These are phyloP conservation scores for Xestobium rufovillosum DNA, from an alignment of 2,888 invertebrate genomes.

Conservation along the genomic window DNA sequence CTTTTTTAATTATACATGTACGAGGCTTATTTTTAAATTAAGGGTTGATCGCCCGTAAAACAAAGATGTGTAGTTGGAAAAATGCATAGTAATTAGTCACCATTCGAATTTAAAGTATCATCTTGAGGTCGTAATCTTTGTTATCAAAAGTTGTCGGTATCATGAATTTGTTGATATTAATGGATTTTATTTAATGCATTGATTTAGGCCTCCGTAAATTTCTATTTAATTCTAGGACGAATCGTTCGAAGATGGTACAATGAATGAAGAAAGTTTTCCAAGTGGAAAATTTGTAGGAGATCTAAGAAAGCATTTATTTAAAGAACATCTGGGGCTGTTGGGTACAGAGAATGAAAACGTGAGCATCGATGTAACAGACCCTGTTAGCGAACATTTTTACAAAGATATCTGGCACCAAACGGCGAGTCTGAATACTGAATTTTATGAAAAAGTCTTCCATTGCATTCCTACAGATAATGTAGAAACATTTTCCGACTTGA, in stretches of 20 bases:
- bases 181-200: too few species aligned
- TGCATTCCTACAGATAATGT: slow-evolving; percentile 83
- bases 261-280: slow-evolving; percentile 75
- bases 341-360: slow-evolving; percentile 41
- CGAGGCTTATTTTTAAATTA: too few species aligned
- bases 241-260: slow-evolving; percentile 67
- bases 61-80: too few species aligned
- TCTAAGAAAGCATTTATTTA: slow-evolving; percentile 76
- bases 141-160: too few species aligned
- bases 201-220: background rate
- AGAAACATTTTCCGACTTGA: slow-evolving; percentile 68
- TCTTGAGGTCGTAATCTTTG: too few species aligned
- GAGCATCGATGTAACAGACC: slow-evolving; percentile 65
- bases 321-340: slow-evolving; percentile 81
- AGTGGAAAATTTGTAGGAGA: slow-evolving; percentile 83
- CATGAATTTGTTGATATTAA: too few species aligned
- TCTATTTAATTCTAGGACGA: slow-evolving; percentile 54
- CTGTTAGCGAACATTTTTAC: slow-evolving; percentile 75
- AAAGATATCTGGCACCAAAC: slow-evolving; percentile 73
- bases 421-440: slow-evolving; percentile 75
- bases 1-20: too few species aligned
- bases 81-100: too few species aligned
- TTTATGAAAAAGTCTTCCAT: slow-evolving; percentile 87
- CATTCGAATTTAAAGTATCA: too few species aligned
- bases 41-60: too few species aligned